phyloP scores from a whole-genome alignment of 2,888 invertebrate species.

The Phymatocera aterrima region DNA sequence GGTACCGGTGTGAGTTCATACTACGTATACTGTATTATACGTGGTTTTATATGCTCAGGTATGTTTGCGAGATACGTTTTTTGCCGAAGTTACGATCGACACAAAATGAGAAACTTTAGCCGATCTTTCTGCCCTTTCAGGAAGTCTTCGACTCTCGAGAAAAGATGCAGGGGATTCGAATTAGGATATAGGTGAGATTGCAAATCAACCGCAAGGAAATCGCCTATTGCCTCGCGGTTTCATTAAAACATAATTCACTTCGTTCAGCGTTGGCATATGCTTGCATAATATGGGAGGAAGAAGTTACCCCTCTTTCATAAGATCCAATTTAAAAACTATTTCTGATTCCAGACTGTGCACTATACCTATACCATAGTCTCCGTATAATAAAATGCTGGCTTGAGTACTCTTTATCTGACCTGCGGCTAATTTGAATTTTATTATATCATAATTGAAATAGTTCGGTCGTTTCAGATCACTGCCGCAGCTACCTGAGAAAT shows the following conservation, averaged over 20 bases:
- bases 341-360: slow-evolving; percentile 49
- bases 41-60: not conserved
- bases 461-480: slow-evolving; percentile 16
- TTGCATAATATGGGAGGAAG: slow-evolving; percentile 32
- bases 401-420: slow-evolving; percentile 34
- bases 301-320: slow-evolving; percentile 54
- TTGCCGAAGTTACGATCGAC: not conserved
- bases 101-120: not conserved
- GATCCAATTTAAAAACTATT: slow-evolving; percentile 60
- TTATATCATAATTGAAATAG: slow-evolving; percentile 39
- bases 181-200: slow-evolving; percentile 11
- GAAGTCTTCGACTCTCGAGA: not conserved
- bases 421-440: slow-evolving; percentile 40
- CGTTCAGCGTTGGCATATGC: slow-evolving; percentile 54
- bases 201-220: not conserved
- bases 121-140: slow-evolving; percentile 4
- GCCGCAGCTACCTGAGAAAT: slow-evolving; percentile 26
- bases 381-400: slow-evolving; percentile 23
- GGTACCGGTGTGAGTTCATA: not conserved
- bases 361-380: not conserved
- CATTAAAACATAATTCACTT: slow-evolving; percentile 36
- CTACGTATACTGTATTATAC: not conserved
- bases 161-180: slow-evolving; percentile 8
- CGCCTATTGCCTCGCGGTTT: slow-evolving; percentile 21
- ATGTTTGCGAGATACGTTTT: not conserved